Conservation (phyloP, 2,797 vertebrate genomes). For the Gymnodraco acuticeps region DNA sequence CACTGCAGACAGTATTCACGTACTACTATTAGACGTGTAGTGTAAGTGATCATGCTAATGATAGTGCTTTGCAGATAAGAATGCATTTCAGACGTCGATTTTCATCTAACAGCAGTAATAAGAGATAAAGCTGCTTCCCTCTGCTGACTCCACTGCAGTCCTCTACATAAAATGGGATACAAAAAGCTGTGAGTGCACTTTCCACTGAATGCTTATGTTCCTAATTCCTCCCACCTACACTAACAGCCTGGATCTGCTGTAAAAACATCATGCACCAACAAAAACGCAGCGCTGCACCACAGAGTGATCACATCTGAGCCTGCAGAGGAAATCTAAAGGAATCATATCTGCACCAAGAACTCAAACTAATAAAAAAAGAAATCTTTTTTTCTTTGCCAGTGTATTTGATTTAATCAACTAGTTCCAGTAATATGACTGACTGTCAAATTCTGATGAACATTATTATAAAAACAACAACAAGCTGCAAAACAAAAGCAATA, state of each 20-base stretch:
- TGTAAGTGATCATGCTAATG: background rate
- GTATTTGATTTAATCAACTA: background rate
- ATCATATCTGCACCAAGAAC: background rate
- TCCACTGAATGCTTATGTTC: background rate
- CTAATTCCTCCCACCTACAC: constrained; percentile 17
- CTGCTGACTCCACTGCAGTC: background rate
- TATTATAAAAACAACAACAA: background rate
- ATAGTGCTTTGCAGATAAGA: background rate
- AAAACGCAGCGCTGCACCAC: background rate
- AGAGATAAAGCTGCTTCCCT: background rate
- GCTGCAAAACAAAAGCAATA: no score
- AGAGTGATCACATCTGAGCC: constrained; percentile 13
- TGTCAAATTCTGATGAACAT: background rate
- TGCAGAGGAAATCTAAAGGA: background rate
- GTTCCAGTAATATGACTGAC: background rate
- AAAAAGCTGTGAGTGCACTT: background rate
- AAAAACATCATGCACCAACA: background rate
- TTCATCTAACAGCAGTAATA: background rate
- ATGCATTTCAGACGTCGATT: background rate
- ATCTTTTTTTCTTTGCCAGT: background rate
- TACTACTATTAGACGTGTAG: no score
- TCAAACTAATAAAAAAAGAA: background rate
- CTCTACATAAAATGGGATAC: background rate
- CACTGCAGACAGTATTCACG: no score
- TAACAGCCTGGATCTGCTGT: constrained; percentile 10